phyloP scores from a whole-genome alignment of 2,113 vertebrate species.

The Phylloscopus trochilus region DNA sequence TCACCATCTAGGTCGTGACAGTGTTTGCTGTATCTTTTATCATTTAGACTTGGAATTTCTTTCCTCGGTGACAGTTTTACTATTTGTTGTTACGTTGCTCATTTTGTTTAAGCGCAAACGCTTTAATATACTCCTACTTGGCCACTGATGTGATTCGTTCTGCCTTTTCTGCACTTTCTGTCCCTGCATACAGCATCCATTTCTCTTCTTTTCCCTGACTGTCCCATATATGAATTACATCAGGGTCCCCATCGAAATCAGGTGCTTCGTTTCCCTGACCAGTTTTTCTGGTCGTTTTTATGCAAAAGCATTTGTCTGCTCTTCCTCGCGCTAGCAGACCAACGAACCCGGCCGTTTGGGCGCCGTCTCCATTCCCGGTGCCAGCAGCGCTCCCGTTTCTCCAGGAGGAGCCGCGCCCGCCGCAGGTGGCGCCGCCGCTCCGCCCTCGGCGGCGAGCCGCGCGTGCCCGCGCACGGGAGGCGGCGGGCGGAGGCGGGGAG shows the following conservation, averaged over 20 bases:
- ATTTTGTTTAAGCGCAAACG: background rate
- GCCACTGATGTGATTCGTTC: background rate
- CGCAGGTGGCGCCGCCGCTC: fast-evolving
- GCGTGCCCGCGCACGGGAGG: background rate
- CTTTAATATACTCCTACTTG: background rate
- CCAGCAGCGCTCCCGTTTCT: background rate
- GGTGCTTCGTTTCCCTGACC: background rate
- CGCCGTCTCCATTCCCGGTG: fast-evolving
- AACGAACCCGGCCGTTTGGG: fast-evolving
- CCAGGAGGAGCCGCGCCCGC: fast-evolving
- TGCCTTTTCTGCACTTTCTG: background rate
- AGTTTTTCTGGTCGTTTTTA: background rate
- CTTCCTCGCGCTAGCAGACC: fast-evolving
- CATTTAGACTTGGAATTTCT: background rate
- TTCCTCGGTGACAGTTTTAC: background rate
- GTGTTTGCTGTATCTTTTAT: background rate
- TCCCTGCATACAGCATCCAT: background rate
- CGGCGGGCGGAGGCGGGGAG: background rate
- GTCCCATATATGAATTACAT: background rate
- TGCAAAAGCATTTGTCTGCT: background rate
- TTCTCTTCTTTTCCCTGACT: background rate
- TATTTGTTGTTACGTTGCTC: background rate
- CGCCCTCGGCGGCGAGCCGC: background rate
- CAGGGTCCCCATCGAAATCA: background rate
- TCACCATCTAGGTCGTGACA: background rate